Conservation (phyloP, 2,113 vertebrate genomes). For the Lethenteron camtschaticum region DNA sequence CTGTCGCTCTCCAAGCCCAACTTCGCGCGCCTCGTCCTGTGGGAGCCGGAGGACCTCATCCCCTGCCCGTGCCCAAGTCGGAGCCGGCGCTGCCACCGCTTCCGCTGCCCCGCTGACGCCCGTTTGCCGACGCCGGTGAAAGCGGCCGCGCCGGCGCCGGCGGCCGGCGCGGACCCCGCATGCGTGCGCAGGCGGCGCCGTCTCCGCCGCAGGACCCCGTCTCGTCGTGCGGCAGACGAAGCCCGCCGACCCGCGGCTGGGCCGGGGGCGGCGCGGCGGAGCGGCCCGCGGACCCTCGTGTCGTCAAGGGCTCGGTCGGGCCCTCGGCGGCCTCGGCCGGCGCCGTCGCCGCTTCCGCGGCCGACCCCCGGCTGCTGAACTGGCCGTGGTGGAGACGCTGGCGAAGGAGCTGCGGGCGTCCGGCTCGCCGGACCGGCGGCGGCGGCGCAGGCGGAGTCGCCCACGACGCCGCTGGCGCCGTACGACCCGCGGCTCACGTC, state of each 20-base stretch:
- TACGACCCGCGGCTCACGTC: slow-evolving; percentile 59
- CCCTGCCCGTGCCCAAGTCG: slow-evolving; percentile 57
- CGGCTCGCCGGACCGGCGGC: slow-evolving; percentile 8
- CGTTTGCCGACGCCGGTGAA: background rate
- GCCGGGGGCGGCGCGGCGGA: slow-evolving; percentile 14
- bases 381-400: background rate
- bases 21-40: slow-evolving; percentile 47
- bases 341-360: slow-evolving; percentile 13
- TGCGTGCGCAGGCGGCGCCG: slow-evolving; percentile 15
- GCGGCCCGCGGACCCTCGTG: slow-evolving; percentile 7
- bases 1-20: slow-evolving; percentile 37
- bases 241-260: slow-evolving; percentile 40
- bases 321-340: slow-evolving; percentile 15
- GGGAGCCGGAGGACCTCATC: slow-evolving; percentile 71
- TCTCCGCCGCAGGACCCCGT: slow-evolving; percentile 23
- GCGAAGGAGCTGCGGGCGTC: background rate
- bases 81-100: slow-evolving; percentile 43
- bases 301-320: slow-evolving; percentile 24
- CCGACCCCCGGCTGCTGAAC: background rate
- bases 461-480: slow-evolving; percentile 35
- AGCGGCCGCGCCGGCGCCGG: background rate
- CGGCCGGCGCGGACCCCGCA: background rate
- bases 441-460: slow-evolving; percentile 7
- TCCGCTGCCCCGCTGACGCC: slow-evolving; percentile 32
- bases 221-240: slow-evolving; percentile 45